Evolutionary conservation across 2,888 invertebrate species (phyloP).

Genomic region (Clanis bilineata): DNA sequence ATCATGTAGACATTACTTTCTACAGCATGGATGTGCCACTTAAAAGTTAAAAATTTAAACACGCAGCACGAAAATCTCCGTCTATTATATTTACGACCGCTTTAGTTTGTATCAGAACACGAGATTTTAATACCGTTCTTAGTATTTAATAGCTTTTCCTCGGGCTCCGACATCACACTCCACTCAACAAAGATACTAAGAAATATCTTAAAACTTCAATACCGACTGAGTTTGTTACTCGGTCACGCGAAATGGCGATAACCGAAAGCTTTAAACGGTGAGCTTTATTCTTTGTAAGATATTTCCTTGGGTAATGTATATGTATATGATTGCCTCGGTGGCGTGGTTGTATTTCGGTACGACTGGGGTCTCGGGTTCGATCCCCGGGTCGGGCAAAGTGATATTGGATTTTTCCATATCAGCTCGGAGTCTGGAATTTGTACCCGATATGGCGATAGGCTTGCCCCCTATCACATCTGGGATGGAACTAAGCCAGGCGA

Average conservation of each 20-base stretch:
- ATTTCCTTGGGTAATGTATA: background rate
- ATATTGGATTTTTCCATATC: too few species aligned
- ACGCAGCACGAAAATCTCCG: too few species aligned
- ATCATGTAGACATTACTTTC: too few species aligned
- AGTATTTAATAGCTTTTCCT: background rate
- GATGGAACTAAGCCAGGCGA: too few species aligned
- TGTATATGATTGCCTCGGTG: too few species aligned
- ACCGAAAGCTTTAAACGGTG: background rate
- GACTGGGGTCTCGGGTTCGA: too few species aligned
- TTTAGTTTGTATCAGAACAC: background rate
- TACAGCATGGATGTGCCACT: too few species aligned
- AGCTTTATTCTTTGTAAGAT: background rate
- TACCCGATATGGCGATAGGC: background rate
- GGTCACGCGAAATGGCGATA: conserved; percentile 11
- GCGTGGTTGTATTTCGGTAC: too few species aligned
- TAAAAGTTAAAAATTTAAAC: too few species aligned
- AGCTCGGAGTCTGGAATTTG: background rate
- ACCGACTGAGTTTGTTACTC: conserved; percentile 1
- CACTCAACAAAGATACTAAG: conserved; percentile 1
- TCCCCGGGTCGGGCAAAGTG: too few species aligned
- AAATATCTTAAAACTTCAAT: conserved; percentile 11
- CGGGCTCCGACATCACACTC: background rate
- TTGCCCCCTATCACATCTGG: too few species aligned
- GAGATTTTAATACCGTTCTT: background rate
- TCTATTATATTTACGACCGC: background rate